A percentile compares a stretch with the other conserved stretches of the same genome.
phyloP scores from a whole-genome alignment of 2,797 vertebrate genomes.

The Danio kyathit region DNA sequence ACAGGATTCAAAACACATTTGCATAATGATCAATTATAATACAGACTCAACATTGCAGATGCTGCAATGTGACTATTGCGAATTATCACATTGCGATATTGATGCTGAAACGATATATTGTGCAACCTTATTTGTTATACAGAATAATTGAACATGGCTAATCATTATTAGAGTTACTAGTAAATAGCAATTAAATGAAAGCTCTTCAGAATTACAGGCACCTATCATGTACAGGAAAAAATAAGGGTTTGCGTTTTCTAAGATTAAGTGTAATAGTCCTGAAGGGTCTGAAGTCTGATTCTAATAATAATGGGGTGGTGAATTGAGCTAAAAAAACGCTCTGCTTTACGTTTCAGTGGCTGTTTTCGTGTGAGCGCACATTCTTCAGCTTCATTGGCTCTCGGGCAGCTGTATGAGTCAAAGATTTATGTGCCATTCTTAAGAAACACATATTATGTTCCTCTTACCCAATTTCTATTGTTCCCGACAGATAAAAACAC shows the following conservation, averaged over 20 bases:
- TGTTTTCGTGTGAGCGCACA: conserved; percentile 46
- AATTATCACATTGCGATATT: too few species aligned
- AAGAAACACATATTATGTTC: conserved; percentile 38
- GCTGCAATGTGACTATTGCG: too few species aligned
- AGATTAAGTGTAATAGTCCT: background rate
- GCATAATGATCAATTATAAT: too few species aligned
- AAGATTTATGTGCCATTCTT: conserved; percentile 51
- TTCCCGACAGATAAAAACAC: conserved; percentile 52
- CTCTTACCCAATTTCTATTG: conserved; percentile 10
- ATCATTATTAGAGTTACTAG: background rate
- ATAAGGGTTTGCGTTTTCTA: background rate
- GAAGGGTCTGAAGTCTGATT: conserved; percentile 9
- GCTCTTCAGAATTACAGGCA: background rate
- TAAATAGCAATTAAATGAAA: conserved; percentile 4
- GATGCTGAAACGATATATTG: too few species aligned
- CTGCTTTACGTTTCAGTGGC: conserved; percentile 29
- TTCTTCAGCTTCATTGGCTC: conserved; percentile 30
- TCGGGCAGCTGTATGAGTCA: conserved; percentile 31
- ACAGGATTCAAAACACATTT: too few species aligned
- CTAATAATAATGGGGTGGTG: conserved; percentile 34
- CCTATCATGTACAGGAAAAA: background rate
- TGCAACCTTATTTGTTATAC: too few species aligned
- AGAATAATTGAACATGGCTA: background rate
- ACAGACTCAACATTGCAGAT: too few species aligned
- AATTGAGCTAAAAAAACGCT: conserved; percentile 29